Base-by-base conservation (phyloP, 2,888 invertebrate genomes). In the Oscheius sp. region DNA sequence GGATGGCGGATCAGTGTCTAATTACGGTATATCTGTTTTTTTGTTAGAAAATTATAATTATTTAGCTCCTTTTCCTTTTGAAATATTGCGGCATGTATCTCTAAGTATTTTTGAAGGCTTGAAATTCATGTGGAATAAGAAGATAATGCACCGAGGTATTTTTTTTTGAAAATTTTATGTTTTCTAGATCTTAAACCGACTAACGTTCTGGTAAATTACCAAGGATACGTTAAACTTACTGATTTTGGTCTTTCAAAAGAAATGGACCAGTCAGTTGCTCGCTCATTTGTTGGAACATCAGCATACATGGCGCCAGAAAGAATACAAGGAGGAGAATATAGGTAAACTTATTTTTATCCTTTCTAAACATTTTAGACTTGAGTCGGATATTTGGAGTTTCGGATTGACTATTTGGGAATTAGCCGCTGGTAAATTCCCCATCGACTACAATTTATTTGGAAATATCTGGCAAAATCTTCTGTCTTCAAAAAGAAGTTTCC, bases 231-330 rank as follows among this genome's bases (percentile, higher is more conserved):
- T 6, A 72, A 72, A 21, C 29, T 72, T 13, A n/a, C 53, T 16
- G 72, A 72, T 46, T 72, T 72, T 27, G 72, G 72, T 18, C 55
- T 72, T 35, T 64, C 72, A 7, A 72, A 72, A 29, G 13, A 23
- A 18, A 66, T 66, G 56, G 73, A 74, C 25, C 69, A 70, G 64
- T 90, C 90, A 2, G 89, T 89, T 64, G 89, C 89, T 3, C 87
- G 87, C 72, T 89, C 89, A 13, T 89, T 88, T 77, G 87, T 90
- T 9, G 90, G 90, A 58, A 90, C 90, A 3, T 89, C 89, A 77
- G 89, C 88, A 49, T 90, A 90, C 78, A 89, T 90, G 89, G 89
- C 90, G 0, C 83, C 83, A 7, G 83, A 83, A 43, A 49, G 83
- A 18, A 68, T 78, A 16, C 21, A 43, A 21, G 78, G 83, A 12